Evolutionary conservation across 2,888 invertebrate species (phyloP), one percentile per base, ranked within the genome.

Genomic region (Pilophorus perplexus): DNA sequence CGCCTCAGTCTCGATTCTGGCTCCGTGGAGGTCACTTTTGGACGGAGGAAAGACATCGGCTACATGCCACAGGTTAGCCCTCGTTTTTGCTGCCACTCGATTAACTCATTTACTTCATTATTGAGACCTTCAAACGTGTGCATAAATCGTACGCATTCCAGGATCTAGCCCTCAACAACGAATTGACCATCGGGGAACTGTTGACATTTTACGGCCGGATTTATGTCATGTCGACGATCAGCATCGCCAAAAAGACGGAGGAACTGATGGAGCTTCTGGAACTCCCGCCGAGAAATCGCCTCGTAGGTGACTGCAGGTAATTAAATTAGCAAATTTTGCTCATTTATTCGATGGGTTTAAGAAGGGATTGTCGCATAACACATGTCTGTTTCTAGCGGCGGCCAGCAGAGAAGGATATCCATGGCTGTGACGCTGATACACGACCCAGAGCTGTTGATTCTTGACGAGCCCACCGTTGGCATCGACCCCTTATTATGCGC

Each of bases 21-120:
- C n/a, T 72, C 74, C 27, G 74, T 82, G 12, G 72, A 74, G 20
- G 77, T 80, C 1, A 78, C 79, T 66, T 81, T 80, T 1, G 74
- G 75, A 28, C 73, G 70, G 25, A 80, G 80, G 14, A 79, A 80
- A 14, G 73, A 80, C 10, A 69, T 73, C 37, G 74, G 74, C 54
- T 74, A 71, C 64, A 74, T 74, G 74, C 77, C 80, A 2, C 93
- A 93, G 82, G 87, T 85, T 77, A 59, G 20, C n/a, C n/a, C n/a
- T n/a, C n/a, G n/a, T n/a, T n/a, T n/a, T n/a, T n/a, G n/a, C n/a
- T n/a, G n/a, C n/a, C n/a, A n/a, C n/a, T 33, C 12, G 33, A 33
- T 33, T 6, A 33, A 33, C 33, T 33, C 12, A 33, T 6, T 33
- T 12, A 8, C 33, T 12, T 33, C 33, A 33, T 33, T 33, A 33